Evolutionary conservation across 2,113 vertebrate genomes (phyloP).

Genomic region (Arenaria interpres): DNA sequence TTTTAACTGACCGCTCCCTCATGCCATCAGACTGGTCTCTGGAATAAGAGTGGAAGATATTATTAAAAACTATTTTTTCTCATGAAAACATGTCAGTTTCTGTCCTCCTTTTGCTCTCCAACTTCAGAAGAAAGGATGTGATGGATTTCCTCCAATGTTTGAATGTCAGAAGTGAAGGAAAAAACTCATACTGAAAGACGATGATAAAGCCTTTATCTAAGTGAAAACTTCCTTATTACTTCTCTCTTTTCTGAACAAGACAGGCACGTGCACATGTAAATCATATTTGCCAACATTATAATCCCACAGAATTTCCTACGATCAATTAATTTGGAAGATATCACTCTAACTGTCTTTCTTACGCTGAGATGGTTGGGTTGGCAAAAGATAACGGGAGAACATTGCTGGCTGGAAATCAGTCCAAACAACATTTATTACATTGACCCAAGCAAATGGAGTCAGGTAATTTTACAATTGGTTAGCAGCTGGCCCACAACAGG

Average conservation of each 20-base stretch:
- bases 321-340: background rate
- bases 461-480: background rate
- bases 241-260: background rate
- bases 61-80: background rate
- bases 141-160: background rate
- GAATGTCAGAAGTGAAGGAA: background rate
- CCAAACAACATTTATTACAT: background rate
- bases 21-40: background rate
- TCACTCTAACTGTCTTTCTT: background rate
- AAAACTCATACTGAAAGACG: background rate
- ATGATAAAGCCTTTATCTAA: background rate
- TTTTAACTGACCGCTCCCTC: background rate
- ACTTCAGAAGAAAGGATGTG: background rate
- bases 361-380: rapidly evolving
- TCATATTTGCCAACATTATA: background rate
- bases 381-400: background rate
- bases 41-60: background rate
- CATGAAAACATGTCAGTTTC: background rate
- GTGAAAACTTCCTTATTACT: background rate
- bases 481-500: background rate
- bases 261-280: background rate
- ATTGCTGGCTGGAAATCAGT: background rate
- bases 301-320: background rate
- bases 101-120: background rate
- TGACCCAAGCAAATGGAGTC: background rate